phyloP scores from a whole-genome alignment of 1,140 invertebrate genomes.

The Macrobrachium nipponense region DNA sequence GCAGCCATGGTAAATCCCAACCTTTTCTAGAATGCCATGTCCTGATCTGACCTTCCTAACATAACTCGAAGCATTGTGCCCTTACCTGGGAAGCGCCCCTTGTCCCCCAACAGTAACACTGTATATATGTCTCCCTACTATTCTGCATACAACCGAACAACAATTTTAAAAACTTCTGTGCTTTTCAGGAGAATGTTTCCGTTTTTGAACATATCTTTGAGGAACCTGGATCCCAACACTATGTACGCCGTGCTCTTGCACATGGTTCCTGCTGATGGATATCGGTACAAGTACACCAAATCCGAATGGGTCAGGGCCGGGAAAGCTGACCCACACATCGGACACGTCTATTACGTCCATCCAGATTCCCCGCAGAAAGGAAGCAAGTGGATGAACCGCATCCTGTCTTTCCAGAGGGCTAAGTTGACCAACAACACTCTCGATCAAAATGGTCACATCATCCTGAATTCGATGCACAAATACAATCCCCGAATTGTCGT shows the following conservation, averaged over 20 bases:
- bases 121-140: no score
- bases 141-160: neutral
- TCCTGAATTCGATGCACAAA: conserved; percentile 93
- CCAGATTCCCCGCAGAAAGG: conserved; percentile 87
- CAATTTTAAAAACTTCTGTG: neutral
- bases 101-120: no score
- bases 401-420: conserved; percentile 84
- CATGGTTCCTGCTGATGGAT: conserved; percentile 76
- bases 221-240: conserved; percentile 80
- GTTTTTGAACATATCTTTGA: conserved; percentile 76
- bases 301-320: conserved; percentile 81
- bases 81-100: no score
- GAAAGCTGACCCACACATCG: conserved; percentile 85
- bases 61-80: no score
- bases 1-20: no score
- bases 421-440: conserved; percentile 91
- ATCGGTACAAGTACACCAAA: conserved; percentile 68
- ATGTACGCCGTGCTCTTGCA: conserved; percentile 86
- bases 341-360: conserved; percentile 82
- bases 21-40: no score
- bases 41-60: no score
- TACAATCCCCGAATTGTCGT: conserved; percentile 88
- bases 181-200: conserved; percentile 87
- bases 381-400: conserved; percentile 87
- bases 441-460: conserved; percentile 84